Evolutionary conservation across 2,113 vertebrate species (phyloP), one percentile per base, ranked within the genome.

Genomic region (Calidris pygmaea): DNA sequence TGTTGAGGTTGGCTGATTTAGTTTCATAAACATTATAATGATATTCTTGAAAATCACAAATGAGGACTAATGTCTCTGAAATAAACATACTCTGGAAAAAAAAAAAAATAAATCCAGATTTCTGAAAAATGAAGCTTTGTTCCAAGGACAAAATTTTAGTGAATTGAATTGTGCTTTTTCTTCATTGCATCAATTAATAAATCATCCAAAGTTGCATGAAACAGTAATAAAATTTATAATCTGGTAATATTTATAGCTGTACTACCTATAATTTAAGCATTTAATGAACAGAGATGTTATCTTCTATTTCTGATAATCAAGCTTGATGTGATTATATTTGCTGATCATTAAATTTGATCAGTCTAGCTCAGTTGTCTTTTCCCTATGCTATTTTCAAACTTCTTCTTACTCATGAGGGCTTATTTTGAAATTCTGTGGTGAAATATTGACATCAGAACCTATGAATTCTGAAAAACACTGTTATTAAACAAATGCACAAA

Each of bases 41-140:
- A 13, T 79, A 88, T 91, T 91, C 96, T 86, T 71, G 58, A 89
- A 97, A 97, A 94, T 85, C 87, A 87, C 7, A 92, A 95, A 93
- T 88, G 43, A 72, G 32, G 14, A 58, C 27, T 92, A 83, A 52
- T 73, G 50, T 52, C 9, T 39, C 37, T 39, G 37, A 39, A 39
- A 39, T 39, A 39, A 39, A 39, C 37, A 39, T 85, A 48, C 21
- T 56, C 9, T 29, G 20, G 4, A 7, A 43, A 48, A 4, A 7
- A 43, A 48, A 45, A 37, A 91, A 75, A 22, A 23, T 52, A 10
- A 48, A 56, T 73, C 9, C 30, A 30, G 16, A 60, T 48, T 82
- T 13, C 9, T 83, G 23, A 60, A 79, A 92, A 95, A 75, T 37
- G 2, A 48, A 68, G 9, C 12, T 65, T 85, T 90, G 6, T 52